Evolutionary conservation across 2,113 vertebrate species (phyloP).

Genomic region (Acanthisitta chloris): DNA sequence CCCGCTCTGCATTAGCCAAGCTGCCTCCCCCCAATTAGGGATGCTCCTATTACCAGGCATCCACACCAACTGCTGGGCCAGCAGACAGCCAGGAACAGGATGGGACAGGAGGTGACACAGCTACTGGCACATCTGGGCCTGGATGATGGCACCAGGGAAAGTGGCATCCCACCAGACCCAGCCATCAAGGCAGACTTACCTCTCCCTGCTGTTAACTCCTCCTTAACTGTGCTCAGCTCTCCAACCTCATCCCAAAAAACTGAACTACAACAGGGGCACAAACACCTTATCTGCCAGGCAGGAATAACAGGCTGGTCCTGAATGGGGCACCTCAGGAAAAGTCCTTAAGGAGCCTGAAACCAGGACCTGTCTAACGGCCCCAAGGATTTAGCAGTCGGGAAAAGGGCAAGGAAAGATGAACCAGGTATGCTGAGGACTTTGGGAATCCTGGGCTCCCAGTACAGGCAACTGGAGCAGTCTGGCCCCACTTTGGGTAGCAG

Average conservation of each 20-base stretch:
- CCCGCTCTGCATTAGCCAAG: constrained; percentile 10
- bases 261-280: background rate
- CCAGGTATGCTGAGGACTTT: background rate
- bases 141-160: background rate
- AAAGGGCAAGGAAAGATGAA: no score
- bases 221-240: background rate
- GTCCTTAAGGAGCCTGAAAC: background rate
- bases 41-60: background rate
- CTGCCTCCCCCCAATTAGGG: background rate
- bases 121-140: background rate
- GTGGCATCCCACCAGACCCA: background rate
- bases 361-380: background rate
- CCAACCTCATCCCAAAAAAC: background rate
- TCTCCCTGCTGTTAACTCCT: background rate
- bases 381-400: accelerated
- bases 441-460: background rate
- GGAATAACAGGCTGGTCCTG: background rate
- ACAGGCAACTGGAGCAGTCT: background rate
- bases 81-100: background rate
- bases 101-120: background rate
- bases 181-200: background rate
- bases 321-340: background rate
- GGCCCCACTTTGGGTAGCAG: background rate
- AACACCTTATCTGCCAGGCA: background rate
- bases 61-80: background rate